These are phyloP conservation scores for Lypha dubia DNA, from an alignment of 2,888 invertebrate genomes.

Conservation along the genomic window DNA sequence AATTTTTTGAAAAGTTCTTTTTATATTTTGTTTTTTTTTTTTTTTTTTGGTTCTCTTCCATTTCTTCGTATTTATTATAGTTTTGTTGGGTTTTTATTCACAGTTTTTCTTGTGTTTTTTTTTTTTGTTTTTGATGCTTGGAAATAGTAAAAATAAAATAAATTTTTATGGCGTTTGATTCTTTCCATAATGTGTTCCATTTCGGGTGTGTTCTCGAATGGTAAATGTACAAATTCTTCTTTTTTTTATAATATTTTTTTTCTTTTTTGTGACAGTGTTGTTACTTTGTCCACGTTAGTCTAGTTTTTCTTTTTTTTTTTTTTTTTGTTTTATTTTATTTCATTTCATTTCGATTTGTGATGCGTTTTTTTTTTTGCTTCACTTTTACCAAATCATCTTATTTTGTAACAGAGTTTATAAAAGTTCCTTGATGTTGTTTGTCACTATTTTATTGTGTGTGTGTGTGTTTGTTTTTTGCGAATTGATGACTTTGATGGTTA, in stretches of 20 bases:
- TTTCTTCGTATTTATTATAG: conserved; percentile 39
- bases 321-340: conserved; percentile 22
- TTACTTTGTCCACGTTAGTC: conserved; percentile 79
- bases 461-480: conserved; percentile 61
- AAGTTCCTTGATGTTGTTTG: conserved; percentile 62
- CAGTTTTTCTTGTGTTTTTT: conserved; percentile 14
- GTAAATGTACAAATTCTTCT: conserved; percentile 47
- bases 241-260: conserved; percentile 77
- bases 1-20: conserved; percentile 82
- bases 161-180: conserved; percentile 67
- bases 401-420: conserved; percentile 43
- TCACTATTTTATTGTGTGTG: too few species aligned
- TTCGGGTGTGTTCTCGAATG: conserved; percentile 40
- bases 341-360: conserved; percentile 53
- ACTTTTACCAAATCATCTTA: conserved; percentile 56
- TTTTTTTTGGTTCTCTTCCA: conserved; percentile 37
- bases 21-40: conserved; percentile 61
- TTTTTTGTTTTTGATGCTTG: conserved; percentile 26
- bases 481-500: conserved; percentile 47
- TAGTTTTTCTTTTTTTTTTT: conserved; percentile 11
- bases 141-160: conserved; percentile 54
- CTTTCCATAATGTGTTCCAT: conserved; percentile 55
- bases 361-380: too few species aligned
- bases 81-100: conserved; percentile 40
- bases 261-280: conserved; percentile 81